phyloP scores from a whole-genome alignment of 1,140 invertebrate genomes.

The Drosophila mojavensis region DNA sequence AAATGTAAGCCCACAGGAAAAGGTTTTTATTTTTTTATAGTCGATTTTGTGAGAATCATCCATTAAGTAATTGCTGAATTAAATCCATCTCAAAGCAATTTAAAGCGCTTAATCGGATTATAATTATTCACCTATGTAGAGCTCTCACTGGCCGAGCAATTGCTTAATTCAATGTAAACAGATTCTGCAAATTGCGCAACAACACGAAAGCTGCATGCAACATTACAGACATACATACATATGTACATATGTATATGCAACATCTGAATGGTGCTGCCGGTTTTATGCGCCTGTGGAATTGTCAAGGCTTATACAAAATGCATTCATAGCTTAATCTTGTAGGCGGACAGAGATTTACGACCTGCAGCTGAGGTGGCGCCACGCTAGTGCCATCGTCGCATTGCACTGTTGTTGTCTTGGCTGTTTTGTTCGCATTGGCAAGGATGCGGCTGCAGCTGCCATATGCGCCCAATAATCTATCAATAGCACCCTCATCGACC shows the following conservation, averaged over 20 bases:
- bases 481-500: conserved; percentile 36
- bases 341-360: conserved; percentile 55
- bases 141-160: conserved; percentile 21
- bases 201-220: conserved; percentile 2
- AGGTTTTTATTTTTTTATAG: not conserved
- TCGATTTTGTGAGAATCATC: conserved; percentile 3
- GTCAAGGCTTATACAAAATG: conserved; percentile 50
- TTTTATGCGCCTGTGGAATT: conserved; percentile 43
- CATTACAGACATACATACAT: not conserved
- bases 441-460: conserved; percentile 38
- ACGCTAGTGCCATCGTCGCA: conserved; percentile 12
- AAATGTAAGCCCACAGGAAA: not conserved
- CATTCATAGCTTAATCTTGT: conserved; percentile 54
- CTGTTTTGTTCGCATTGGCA: conserved; percentile 23
- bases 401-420: conserved; percentile 6
- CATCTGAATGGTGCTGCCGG: conserved; percentile 15
- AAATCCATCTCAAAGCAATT: conserved; percentile 29
- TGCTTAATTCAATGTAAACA: conserved; percentile 25
- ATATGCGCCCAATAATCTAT: conserved; percentile 57
- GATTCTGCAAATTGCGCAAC: conserved; percentile 1
- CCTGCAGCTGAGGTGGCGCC: conserved; percentile 26
- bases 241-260: conserved; percentile 16
- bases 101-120: conserved; percentile 29
- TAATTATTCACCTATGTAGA: conserved; percentile 29
- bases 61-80: conserved; percentile 30